Evolutionary conservation across 2,113 vertebrate genomes (phyloP).

Genomic region (Sclerurus mexicanus): DNA sequence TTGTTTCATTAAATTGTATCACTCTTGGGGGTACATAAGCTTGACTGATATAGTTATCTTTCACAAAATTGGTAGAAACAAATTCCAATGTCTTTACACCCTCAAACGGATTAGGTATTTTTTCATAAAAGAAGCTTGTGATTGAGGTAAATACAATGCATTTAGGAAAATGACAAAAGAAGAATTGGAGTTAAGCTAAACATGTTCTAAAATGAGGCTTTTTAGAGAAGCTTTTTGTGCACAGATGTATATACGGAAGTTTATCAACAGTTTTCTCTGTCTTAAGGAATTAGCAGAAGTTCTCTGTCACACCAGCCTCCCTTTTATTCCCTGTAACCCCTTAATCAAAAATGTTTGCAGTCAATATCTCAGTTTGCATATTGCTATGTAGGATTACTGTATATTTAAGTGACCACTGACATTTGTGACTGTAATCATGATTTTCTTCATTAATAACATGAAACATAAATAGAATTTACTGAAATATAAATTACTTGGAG

Average conservation of each 20-base stretch:
- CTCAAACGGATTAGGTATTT: neutral
- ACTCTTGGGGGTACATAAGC: neutral
- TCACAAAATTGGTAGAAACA: neutral
- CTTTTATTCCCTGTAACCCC: neutral
- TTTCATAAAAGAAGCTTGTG: neutral
- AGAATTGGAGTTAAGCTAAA: neutral
- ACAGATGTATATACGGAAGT: neutral
- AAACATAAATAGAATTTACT: neutral
- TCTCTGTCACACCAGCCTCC: neutral
- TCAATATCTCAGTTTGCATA: neutral
- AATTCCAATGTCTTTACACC: neutral
- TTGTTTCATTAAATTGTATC: neutral
- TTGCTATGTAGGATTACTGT: neutral
- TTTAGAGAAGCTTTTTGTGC: neutral
- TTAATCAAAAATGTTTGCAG: neutral
- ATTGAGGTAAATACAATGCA: neutral
- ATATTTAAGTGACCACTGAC: neutral
- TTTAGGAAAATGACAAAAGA: neutral
- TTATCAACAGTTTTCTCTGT: neutral
- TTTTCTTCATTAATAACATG: neutral
- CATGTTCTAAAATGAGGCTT: neutral
- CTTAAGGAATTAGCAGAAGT: neutral
- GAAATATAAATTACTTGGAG: neutral
- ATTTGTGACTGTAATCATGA: neutral
- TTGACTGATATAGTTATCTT: neutral